These are phyloP conservation scores for Silurus lanzhouensis DNA, from an alignment of 2,797 vertebrate species.

Conservation along the genomic window DNA sequence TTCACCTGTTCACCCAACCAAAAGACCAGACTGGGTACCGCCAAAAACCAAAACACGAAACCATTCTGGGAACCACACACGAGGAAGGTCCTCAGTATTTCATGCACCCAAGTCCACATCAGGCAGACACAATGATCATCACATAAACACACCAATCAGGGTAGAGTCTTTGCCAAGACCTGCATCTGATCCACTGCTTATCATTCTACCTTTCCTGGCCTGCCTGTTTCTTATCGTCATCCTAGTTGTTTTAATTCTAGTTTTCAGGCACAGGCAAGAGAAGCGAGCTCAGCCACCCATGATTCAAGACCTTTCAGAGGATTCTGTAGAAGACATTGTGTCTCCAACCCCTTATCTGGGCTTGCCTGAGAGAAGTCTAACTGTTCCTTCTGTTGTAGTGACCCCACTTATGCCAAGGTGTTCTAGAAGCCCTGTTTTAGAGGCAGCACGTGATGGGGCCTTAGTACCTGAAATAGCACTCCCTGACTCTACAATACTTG, in stretches of 20 bases:
- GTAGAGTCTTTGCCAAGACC: constrained; percentile 69
- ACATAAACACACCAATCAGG: constrained; percentile 56
- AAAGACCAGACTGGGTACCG: constrained; percentile 62
- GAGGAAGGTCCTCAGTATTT: constrained; percentile 49
- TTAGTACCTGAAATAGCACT: constrained; percentile 62
- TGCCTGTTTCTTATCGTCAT: constrained; percentile 78
- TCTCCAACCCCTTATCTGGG: constrained; percentile 61
- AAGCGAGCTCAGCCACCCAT: constrained; percentile 70
- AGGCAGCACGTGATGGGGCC: constrained; percentile 44
- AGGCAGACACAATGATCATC: constrained; percentile 53
- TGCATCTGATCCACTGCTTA: constrained; percentile 73
- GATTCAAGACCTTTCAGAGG: constrained; percentile 67
- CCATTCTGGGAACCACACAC: constrained; percentile 69
- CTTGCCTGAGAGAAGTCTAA: constrained; percentile 72
- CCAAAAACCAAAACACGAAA: constrained; percentile 63
- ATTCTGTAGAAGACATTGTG: constrained; percentile 46
- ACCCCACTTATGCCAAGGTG: constrained; percentile 76
- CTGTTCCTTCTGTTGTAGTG: constrained; percentile 82
- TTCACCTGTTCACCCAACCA: constrained; percentile 62
- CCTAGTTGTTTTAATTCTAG: constrained; percentile 72
- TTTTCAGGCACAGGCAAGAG: constrained; percentile 78
- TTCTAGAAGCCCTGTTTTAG: constrained; percentile 59
- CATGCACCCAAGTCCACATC: constrained; percentile 50
- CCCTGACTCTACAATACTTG: constrained; percentile 58
- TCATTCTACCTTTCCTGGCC: constrained; percentile 76